A percentile compares a stretch with the other conserved stretches of the same genome.
Evolutionary conservation across 2,797 vertebrate genomes (phyloP).

Genomic region (Syngnathus rostellatus): DNA sequence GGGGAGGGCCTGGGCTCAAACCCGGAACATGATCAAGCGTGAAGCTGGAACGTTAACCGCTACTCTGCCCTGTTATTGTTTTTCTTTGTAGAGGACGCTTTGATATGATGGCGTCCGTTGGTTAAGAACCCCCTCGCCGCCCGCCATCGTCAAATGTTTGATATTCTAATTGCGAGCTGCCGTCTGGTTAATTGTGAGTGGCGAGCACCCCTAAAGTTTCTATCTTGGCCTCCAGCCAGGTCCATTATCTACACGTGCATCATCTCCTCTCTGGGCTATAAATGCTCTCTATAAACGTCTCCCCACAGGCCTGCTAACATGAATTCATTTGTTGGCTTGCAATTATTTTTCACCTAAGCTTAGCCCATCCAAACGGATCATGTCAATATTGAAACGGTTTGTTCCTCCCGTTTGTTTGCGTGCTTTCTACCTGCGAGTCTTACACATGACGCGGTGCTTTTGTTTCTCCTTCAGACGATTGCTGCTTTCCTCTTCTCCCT

Average conservation of each 20-base stretch:
- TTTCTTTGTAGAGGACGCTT: no score
- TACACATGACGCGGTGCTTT: conserved; percentile 14
- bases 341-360: conserved; percentile 32
- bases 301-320: conserved; percentile 15
- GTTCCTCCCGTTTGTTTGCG: no score
- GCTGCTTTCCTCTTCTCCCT: conserved; percentile 26
- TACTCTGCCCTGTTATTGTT: no score
- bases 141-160: not conserved
- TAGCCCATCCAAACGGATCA: not conserved
- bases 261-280: conserved; percentile 14
- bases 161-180: not conserved
- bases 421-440: not conserved
- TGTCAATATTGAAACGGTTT: conserved; percentile 3
- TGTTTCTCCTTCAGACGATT: conserved; percentile 23
- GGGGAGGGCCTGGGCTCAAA: no score
- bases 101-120: not conserved
- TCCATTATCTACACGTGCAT: conserved; percentile 9
- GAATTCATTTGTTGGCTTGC: conserved; percentile 32
- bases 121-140: no score
- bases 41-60: no score
- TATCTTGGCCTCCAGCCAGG: not conserved
- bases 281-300: conserved; percentile 19
- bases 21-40: not conserved
- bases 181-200: not conserved
- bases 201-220: not conserved